Evolutionary conservation across 2,888 invertebrate genomes (phyloP), one percentile per base, ranked within the genome.

Genomic region (Petrophora chlorosata): DNA sequence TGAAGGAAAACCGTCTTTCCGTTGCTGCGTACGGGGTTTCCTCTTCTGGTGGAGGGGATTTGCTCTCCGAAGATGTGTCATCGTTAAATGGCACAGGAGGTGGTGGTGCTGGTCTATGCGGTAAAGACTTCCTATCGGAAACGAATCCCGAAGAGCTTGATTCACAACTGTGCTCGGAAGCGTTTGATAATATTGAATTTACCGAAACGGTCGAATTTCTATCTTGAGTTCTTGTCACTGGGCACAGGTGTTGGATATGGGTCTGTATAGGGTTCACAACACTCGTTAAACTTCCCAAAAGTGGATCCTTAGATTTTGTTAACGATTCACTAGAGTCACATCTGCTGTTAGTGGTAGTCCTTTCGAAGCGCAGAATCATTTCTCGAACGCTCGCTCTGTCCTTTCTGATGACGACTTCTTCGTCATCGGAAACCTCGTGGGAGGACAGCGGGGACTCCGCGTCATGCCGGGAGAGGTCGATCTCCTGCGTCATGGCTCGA

Each of bases 81-180:
- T 88, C 86, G 34, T 82, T 80, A 46, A 82, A 81, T 8, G 82
- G 78, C 35, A 79, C 78, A 0, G 89, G 89, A 16, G 90, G 90
- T 4, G 89, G 88, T 16, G 90, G 90, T n/a, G 90, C 90, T 10
- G 87, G 88, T 54, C 90, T 76, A 39, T 83, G 86, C 23, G 88
- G 89, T 15, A 79, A 73, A 2, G 86, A 84, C 59, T 87, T 89
- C 53, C 86, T 78, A 63, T 90, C 89, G 28, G 89, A 89, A 17
- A 85, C 73, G 64, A 90, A 90, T 53, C 89, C 90, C 7, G 90
- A 90, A n/a, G 90, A 88, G 73, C 82, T 81, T n/a, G 90, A 89
- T 67, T 84, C 87, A 64, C 71, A 85, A 67, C 90, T 89, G 49
- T 80, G 74, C 71, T 87, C 88, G 10, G 90, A 90, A 49, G 83